Evolutionary conservation across 2,888 invertebrate species (phyloP).

Genomic region (Glaucopsyche alexis): DNA sequence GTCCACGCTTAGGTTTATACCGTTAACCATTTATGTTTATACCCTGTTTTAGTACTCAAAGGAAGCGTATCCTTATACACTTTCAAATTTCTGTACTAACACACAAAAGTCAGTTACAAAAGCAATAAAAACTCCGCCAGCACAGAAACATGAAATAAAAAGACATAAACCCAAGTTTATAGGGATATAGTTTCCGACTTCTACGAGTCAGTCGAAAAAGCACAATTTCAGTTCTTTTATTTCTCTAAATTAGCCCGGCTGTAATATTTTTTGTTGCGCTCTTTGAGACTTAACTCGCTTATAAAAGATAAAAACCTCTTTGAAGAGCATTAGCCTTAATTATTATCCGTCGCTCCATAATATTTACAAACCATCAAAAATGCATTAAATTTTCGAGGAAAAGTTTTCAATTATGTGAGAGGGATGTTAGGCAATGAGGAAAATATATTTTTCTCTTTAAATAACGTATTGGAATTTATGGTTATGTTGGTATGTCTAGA

Average conservation of each 20-base stretch:
- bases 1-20: no score
- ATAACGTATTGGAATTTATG: not conserved
- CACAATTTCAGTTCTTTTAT: conserved; percentile 40
- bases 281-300: conserved; percentile 32
- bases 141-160: conserved; percentile 21
- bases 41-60: no score
- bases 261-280: conserved; percentile 38
- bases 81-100: not conserved
- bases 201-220: conserved; percentile 34
- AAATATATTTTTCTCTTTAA: not conserved
- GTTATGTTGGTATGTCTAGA: not conserved
- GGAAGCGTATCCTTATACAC: not conserved
- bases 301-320: conserved; percentile 33
- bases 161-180: conserved; percentile 24
- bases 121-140: conserved; percentile 8
- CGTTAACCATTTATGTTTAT: no score
- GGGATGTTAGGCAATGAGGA: no score
- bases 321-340: conserved; percentile 24
- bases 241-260: conserved; percentile 41
- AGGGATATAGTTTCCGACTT: conserved; percentile 17
- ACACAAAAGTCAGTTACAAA: not conserved
- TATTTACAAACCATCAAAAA: conserved; percentile 22
- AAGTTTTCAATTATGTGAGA: not conserved
- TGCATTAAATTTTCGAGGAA: conserved; percentile 9
- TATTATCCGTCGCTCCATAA: conserved; percentile 17